Evolutionary conservation across 2,888 invertebrate species (phyloP).

Genomic region (Drosophila lacicola): DNA sequence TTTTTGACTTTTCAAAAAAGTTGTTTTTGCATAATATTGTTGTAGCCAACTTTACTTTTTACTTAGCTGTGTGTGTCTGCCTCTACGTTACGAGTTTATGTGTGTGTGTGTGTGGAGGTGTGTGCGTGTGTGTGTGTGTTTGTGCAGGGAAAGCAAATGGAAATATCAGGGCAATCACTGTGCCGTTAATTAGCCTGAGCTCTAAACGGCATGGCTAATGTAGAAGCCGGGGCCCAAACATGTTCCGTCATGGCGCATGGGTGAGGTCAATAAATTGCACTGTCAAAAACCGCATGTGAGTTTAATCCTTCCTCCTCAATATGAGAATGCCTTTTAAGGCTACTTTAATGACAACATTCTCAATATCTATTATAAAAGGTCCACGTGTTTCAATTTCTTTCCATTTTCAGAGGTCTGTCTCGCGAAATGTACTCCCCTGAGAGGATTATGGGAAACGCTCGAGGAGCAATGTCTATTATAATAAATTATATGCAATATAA

Average conservation of each 20-base stretch:
- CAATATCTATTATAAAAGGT: background rate
- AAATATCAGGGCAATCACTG: conserved; percentile 38
- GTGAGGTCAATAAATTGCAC: conserved; percentile 21
- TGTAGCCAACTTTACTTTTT: conserved; percentile 54
- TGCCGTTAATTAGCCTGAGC: conserved; percentile 57
- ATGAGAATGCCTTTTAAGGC: background rate
- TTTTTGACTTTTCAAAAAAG: conserved; percentile 60
- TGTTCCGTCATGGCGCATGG: conserved; percentile 5
- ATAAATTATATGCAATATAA: too few relatives aligned
- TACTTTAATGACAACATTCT: background rate
- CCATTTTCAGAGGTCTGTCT: too few relatives aligned
- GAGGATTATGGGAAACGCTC: too few relatives aligned
- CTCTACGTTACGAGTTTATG: background rate
- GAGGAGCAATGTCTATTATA: too few relatives aligned
- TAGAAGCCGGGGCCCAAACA: conserved; percentile 5
- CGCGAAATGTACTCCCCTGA: too few relatives aligned
- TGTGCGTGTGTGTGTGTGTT: conserved; percentile 1
- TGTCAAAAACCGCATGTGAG: conserved; percentile 4
- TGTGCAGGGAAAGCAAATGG: conserved; percentile 10
- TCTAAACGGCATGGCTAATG: conserved; percentile 55
- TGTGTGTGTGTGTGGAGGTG: background rate
- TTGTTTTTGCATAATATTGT: conserved; percentile 70
- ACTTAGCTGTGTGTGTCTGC: conserved; percentile 2
- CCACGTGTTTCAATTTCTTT: too few relatives aligned
- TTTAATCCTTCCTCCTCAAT: background rate